Conservation (phyloP, 2,888 invertebrate genomes). For the Parapristionchus giblindavisi region DNA sequence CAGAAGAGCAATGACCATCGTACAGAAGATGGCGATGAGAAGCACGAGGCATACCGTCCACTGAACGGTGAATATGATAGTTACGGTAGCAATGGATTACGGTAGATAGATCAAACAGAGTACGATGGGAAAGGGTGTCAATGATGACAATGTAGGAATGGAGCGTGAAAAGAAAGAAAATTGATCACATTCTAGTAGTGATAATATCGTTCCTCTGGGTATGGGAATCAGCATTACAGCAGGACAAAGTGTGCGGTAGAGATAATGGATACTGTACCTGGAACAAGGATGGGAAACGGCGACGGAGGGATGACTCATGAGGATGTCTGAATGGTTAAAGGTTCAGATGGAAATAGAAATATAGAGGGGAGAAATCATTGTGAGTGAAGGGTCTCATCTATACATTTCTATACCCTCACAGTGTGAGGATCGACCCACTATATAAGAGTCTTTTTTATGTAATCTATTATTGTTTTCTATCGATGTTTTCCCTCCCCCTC, state of each 20-base stretch:
- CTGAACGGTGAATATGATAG: conserved; percentile 10
- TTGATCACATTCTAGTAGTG: not conserved
- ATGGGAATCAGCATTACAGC: too few species aligned
- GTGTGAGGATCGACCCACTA: too few species aligned
- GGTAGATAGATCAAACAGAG: not conserved
- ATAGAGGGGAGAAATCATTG: too few species aligned
- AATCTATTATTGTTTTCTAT: too few species aligned
- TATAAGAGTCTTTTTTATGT: too few species aligned
- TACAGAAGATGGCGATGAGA: conserved; percentile 29
- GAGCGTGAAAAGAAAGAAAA: not conserved
- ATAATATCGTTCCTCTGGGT: too few species aligned
- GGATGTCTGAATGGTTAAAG: not conserved
- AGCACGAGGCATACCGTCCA: conserved; percentile 36
- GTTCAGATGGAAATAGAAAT: too few species aligned
- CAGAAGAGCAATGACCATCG: conserved; percentile 28
- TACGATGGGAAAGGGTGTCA: not conserved
- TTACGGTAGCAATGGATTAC: conserved; percentile 4
- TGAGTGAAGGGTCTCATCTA: too few species aligned
- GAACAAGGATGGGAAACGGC: conserved; percentile 31
- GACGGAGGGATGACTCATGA: not conserved
- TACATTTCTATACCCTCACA: too few species aligned
- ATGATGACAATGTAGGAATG: not conserved
- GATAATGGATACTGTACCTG: conserved; percentile 32
- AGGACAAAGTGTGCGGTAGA: too few species aligned
- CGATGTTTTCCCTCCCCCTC: too few species aligned